Conservation (phyloP, 2,888 invertebrate genomes). For the Drosophila kanekoi region DNA sequence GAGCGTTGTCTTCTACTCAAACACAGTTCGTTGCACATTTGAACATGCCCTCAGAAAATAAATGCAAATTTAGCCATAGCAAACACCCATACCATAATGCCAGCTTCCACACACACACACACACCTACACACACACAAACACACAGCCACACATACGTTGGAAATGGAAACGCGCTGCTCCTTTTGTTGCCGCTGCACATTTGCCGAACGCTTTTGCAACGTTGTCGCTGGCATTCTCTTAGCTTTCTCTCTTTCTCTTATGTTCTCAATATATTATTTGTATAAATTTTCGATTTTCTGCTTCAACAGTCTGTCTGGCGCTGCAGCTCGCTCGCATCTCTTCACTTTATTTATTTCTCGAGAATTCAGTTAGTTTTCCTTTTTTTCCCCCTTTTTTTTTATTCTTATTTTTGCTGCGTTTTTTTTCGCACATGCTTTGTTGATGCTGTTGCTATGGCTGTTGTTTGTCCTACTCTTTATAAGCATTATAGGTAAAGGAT, state of each 20-base stretch:
- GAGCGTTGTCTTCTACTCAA: slow-evolving; percentile 69
- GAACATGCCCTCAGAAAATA: slow-evolving; percentile 80
- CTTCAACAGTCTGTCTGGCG: slow-evolving; percentile 67
- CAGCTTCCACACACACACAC: slow-evolving; percentile 23
- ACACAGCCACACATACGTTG: slow-evolving; percentile 32
- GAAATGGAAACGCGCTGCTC: slow-evolving; percentile 61
- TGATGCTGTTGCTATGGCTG: slow-evolving; percentile 10
- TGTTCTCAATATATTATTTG: slow-evolving; percentile 76
- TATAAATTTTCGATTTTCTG: slow-evolving; percentile 80
- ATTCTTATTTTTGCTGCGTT: slow-evolving; percentile 53
- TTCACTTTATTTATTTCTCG: slow-evolving; percentile 76
- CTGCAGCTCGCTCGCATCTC: slow-evolving; percentile 43
- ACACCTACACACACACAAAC: slow-evolving; percentile 10
- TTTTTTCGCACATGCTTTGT: slow-evolving; percentile 52
- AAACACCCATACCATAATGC: slow-evolving; percentile 44
- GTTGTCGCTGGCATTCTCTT: slow-evolving; percentile 52
- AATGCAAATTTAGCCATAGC: slow-evolving; percentile 75
- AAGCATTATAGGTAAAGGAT: slow-evolving; percentile 49
- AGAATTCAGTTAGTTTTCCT: slow-evolving; percentile 72
- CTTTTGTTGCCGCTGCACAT: slow-evolving; percentile 72
- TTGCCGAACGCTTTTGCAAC: slow-evolving; percentile 57
- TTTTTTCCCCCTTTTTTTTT: slow-evolving; percentile 5
- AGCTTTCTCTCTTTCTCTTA: slow-evolving; percentile 15
- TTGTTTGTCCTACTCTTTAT: slow-evolving; percentile 33
- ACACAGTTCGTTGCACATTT: slow-evolving; percentile 81